phyloP scores from a whole-genome alignment of 2,888 invertebrate species.

The Cremastinae sp. region DNA sequence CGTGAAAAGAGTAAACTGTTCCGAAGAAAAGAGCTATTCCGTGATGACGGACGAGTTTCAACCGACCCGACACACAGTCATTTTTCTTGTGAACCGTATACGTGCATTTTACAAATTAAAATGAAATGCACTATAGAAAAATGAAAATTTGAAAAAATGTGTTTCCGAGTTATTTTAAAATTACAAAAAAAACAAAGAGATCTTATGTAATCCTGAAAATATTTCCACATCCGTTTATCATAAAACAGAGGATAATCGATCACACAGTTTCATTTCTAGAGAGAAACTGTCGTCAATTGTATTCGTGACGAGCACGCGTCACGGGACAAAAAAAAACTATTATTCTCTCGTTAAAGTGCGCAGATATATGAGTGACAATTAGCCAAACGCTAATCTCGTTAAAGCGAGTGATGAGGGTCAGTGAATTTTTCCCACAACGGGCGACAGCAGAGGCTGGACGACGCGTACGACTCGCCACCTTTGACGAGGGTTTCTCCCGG shows the following conservation, averaged over 20 bases:
- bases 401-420: conserved; percentile 56
- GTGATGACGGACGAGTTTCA: conserved; percentile 23
- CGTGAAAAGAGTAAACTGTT: conserved; percentile 43
- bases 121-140: not conserved
- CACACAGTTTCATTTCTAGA: too few relatives aligned
- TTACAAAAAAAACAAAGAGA: not conserved
- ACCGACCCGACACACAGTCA: conserved; percentile 4
- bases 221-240: not conserved
- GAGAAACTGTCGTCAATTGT: not conserved
- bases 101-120: conserved; percentile 5
- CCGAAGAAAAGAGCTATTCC: conserved; percentile 11
- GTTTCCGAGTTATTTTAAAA: too few relatives aligned
- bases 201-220: not conserved
- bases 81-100: not conserved
- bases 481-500: conserved; percentile 52
- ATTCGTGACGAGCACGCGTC: conserved; percentile 24
- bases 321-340: conserved; percentile 12
- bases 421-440: conserved; percentile 46
- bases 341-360: conserved; percentile 24
- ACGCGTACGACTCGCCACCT: conserved; percentile 7
- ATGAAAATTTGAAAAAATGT: not conserved
- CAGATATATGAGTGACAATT: conserved; percentile 43
- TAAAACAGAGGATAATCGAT: not conserved
- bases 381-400: conserved; percentile 56
- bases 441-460: conserved; percentile 16